Evolutionary conservation across 2,797 vertebrate genomes (phyloP).

Genomic region (Semaprochilodus insignis): DNA sequence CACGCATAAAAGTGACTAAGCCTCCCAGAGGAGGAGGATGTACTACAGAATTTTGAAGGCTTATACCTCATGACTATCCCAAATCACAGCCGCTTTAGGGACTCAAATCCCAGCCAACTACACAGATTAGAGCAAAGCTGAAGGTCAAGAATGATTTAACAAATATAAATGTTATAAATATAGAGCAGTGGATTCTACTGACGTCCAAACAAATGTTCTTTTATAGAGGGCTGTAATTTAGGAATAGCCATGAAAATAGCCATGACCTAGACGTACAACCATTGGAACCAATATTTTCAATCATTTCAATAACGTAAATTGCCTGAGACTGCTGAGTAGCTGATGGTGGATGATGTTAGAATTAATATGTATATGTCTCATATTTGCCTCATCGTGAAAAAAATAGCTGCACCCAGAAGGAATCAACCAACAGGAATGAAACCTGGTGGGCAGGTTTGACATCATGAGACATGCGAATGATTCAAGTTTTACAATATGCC

Average conservation of each 20-base stretch:
- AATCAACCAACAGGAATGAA: too few relatives aligned
- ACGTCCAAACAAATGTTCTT: not conserved
- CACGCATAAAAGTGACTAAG: not conserved
- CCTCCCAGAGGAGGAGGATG: slow-evolving; percentile 6
- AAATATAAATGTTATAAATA: slow-evolving; percentile 1
- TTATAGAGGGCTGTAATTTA: not conserved
- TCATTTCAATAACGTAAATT: not conserved
- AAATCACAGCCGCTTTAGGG: slow-evolving; percentile 13
- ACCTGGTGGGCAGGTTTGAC: too few relatives aligned
- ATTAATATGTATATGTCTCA: too few relatives aligned
- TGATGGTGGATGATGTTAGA: too few relatives aligned
- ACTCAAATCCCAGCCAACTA: not conserved
- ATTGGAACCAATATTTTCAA: not conserved
- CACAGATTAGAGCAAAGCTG: not conserved
- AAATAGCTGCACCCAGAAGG: too few relatives aligned
- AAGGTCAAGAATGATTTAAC: slow-evolving; percentile 10
- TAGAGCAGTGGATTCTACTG: not conserved
- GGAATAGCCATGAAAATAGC: not conserved
- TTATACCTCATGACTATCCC: not conserved
- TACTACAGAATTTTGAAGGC: not conserved
- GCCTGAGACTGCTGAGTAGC: too few relatives aligned
- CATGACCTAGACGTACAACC: not conserved
- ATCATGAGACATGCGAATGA: too few relatives aligned
- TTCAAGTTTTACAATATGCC: too few relatives aligned
- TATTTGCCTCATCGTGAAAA: too few relatives aligned